Evolutionary conservation across 2,888 invertebrate species (phyloP).

Genomic region (Leptogaster cylindrica): DNA sequence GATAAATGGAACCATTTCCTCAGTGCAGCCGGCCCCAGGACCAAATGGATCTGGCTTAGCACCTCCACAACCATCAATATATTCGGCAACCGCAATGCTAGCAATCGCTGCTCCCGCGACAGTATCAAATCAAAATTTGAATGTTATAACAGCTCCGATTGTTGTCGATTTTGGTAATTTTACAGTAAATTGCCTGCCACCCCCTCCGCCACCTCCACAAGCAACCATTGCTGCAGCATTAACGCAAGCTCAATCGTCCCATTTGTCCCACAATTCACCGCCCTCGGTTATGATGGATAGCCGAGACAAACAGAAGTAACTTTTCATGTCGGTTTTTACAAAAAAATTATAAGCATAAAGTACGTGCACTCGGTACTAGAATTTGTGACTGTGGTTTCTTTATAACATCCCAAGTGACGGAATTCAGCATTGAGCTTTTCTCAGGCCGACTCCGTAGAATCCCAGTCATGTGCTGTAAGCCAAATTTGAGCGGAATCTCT

Average conservation of each 20-base stretch:
- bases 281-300: background rate
- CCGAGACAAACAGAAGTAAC: slow-evolving; percentile 20
- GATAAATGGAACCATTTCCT: slow-evolving; percentile 42
- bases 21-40: slow-evolving; percentile 47
- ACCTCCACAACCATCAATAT: slow-evolving; percentile 39
- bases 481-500: too few relatives aligned
- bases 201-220: slow-evolving; percentile 44
- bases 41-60: slow-evolving; percentile 47
- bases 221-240: slow-evolving; percentile 40
- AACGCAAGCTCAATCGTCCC: slow-evolving; percentile 36
- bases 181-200: slow-evolving; percentile 53
- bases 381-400: too few relatives aligned
- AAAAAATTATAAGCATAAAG: slow-evolving; percentile 10
- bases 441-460: too few relatives aligned
- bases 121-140: slow-evolving; percentile 53
- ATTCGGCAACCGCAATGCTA: slow-evolving; percentile 50
- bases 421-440: too few relatives aligned
- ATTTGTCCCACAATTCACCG: slow-evolving; percentile 21
- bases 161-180: slow-evolving; percentile 56
- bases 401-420: too few relatives aligned
- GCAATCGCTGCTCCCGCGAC: slow-evolving; percentile 50
- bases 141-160: slow-evolving; percentile 54
- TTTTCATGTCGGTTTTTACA: slow-evolving; percentile 15
- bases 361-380: too few relatives aligned
- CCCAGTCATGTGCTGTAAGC: too few relatives aligned